Base-by-base conservation (phyloP, 1,140 invertebrate genomes). In the Sycophaga agraensis region DNA sequence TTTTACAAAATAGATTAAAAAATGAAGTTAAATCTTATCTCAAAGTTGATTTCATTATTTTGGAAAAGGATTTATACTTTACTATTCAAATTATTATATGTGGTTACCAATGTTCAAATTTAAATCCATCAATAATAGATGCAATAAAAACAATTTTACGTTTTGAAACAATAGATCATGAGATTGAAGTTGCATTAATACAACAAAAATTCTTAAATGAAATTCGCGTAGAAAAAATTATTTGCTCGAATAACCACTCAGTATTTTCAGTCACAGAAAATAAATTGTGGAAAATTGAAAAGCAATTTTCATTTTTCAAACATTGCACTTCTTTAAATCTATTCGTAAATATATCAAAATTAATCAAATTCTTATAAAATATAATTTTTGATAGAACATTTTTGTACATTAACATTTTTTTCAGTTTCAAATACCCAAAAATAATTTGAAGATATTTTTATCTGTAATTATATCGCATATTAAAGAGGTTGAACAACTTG, bases 381-480 rank as follows among this genome's bases (percentile, higher is more conserved):
- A 31, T 31, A 31, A 6, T 6, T 31, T 6, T 31, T 6, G 4
- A 31, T 51, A 12, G 14, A 37, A 51, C 8, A 35, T 11, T 19
- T 35, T 4, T 19, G 35, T 8, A 50, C n/a, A 16, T 35, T 3
- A 8, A 51, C 2, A 12, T 35, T 54, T 45, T 40, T 73, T 70
- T 16, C 50, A 77, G 75, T 22, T 67, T 31, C 70, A 66, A 63
- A 22, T 71, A 1, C n/a, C 12, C 11, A 34, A 21, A 1, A 14
- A 14, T 2, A 31, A 72, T 21, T 8, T 66, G 5, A 12, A 64
- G n/a, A 22, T 63, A 54, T 73, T 76, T 21, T 60, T 59, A 16
- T 40, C 55, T 0, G 17, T 16, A 3, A n/a, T 74, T 2, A 22
- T 70, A 8, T 31, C 58, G 16, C 61, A 66, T 40, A 67, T 78